Evolutionary conservation across 2,113 vertebrate species (phyloP).

Genomic region (Gasterosteus aculeatus): DNA sequence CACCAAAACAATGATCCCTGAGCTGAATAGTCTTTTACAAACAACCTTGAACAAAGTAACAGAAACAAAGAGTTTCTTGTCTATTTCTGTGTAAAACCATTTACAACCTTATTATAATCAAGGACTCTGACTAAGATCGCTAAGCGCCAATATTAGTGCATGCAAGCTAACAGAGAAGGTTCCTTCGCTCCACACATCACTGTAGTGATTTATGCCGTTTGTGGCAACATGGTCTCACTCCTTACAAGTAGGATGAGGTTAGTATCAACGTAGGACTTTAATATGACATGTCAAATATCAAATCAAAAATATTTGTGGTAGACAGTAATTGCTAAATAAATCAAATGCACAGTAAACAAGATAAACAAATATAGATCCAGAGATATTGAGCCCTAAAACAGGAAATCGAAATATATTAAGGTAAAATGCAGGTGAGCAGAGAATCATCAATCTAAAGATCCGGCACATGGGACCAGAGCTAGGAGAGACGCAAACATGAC

Average conservation of each 20-base stretch:
- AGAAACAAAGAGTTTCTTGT: neutral
- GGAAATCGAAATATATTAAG: neutral
- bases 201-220: neutral
- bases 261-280: neutral
- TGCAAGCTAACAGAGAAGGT: neutral
- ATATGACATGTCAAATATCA: neutral
- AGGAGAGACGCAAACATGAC: neutral
- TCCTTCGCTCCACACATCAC: neutral
- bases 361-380: neutral
- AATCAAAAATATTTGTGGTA: neutral
- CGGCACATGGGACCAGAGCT: neutral
- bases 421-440: neutral
- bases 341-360: neutral
- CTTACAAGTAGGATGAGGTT: neutral
- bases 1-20: neutral
- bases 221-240: neutral
- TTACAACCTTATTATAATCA: neutral
- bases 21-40: neutral
- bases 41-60: neutral
- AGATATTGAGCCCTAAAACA: neutral
- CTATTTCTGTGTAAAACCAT: neutral
- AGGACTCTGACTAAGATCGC: too few relatives aligned
- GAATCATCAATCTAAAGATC: neutral
- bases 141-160: neutral
- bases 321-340: neutral